Evolutionary conservation across 2,797 vertebrate species (phyloP), one percentile per base, ranked within the genome.

Genomic region (Sebastes matsubarae): DNA sequence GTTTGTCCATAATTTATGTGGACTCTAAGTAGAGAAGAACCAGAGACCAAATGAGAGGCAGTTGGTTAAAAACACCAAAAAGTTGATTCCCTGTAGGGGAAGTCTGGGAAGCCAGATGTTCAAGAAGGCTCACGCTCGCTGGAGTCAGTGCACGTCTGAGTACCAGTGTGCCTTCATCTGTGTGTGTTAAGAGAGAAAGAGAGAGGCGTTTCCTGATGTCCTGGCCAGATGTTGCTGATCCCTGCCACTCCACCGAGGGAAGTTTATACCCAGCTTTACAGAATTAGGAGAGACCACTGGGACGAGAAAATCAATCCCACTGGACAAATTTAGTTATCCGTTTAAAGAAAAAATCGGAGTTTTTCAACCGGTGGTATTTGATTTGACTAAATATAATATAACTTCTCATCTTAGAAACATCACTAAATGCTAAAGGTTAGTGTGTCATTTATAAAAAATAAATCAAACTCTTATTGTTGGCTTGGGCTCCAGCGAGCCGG

Each of bases 21-120:
- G 82, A 87, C 79, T 79, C 22, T 46, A 72, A 87, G 79, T 27
- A 13, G 57, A 79, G 76, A 75, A 73, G 20, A 83, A 65, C 42
- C 61, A 73, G 70, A 81, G 63, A 75, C 27, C 30, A 82, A 87
- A 83, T 16, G 66, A 88, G 73, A 87, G 84, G 60, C 85, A 85
- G 87, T 91, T 80, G 79, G 77, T 80, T 78, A 84, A 89, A 91
- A 90, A 92, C 84, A 91, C 92, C 85, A 87, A 88, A 52, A 93
- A 90, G 83, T 84, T 77, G 82, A 94, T 87, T 93, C 90, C 83
- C 89, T 65, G 68, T 60, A 58, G 83, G 81, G 81, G 79, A 89
- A 91, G 90, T 95, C 94, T 95, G 94, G 94, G 93, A 94, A 94
- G 91, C 92, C 94, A 95, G 95, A 94, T 95, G 95, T 95, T 95